phyloP scores from a whole-genome alignment of 2,797 vertebrate species.

The Hemitrygon akajei region DNA sequence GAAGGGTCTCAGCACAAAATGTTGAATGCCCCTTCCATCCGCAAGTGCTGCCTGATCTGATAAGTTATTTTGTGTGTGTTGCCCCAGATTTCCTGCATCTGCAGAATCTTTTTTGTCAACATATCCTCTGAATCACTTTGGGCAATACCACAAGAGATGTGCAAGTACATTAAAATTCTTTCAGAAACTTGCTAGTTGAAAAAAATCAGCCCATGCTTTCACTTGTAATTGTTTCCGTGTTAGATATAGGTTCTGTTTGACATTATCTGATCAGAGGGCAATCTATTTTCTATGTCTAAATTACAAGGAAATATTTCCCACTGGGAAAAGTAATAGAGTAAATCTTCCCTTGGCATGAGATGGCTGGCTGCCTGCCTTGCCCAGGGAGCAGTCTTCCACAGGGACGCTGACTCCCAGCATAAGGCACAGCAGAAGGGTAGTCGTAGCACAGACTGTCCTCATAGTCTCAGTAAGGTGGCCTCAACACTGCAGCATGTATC shows the following conservation, averaged over 20 bases:
- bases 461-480: too few relatives aligned
- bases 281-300: background rate
- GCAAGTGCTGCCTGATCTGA: too few relatives aligned
- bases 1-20: too few relatives aligned
- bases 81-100: too few relatives aligned
- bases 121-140: background rate
- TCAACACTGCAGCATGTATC: too few relatives aligned
- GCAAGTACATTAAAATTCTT: background rate
- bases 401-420: too few relatives aligned
- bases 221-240: background rate
- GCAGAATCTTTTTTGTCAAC: background rate
- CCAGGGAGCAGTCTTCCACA: too few relatives aligned
- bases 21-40: too few relatives aligned
- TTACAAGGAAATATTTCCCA: background rate
- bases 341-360: background rate
- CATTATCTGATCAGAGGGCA: background rate
- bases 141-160: background rate
- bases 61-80: too few relatives aligned
- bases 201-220: background rate
- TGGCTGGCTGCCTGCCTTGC: too few relatives aligned
- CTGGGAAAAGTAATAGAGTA: background rate
- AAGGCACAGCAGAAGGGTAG: too few relatives aligned
- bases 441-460: too few relatives aligned
- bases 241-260: background rate
- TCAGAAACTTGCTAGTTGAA: background rate